phyloP scores from a whole-genome alignment of 2,797 vertebrate genomes.

The Anniella stebbinsi region DNA sequence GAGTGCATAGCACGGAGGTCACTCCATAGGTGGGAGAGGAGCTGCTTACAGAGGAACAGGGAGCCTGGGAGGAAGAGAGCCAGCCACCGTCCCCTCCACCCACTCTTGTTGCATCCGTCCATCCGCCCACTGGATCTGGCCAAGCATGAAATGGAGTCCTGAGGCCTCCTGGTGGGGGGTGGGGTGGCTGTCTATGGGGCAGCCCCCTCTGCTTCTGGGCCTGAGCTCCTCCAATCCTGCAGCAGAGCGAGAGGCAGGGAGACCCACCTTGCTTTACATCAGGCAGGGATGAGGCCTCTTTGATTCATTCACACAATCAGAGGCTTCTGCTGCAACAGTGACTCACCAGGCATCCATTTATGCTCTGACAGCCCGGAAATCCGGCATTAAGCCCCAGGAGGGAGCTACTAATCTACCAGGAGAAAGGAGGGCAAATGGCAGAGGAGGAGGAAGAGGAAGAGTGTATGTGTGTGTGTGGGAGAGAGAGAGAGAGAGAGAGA shows the following conservation, averaged over 20 bases:
- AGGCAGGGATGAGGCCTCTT: background rate
- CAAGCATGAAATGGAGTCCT: background rate
- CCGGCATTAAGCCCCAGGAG: slow-evolving; percentile 15
- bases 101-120: background rate
- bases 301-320: slow-evolving; percentile 25
- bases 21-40: no score
- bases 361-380: slow-evolving; percentile 44
- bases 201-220: background rate
- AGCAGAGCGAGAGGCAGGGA: background rate
- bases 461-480: background rate
- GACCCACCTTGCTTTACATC: background rate
- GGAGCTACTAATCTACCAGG: background rate
- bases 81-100: background rate
- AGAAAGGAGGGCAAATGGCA: background rate
- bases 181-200: background rate
- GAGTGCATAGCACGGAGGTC: background rate
- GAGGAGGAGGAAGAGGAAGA: background rate
- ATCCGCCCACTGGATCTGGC: background rate
- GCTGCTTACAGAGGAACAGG: background rate
- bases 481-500: no score
- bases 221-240: background rate
- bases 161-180: no score
- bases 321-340: slow-evolving; percentile 39
- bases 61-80: background rate
- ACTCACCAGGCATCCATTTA: slow-evolving; percentile 36